Conservation (phyloP, 2,113 vertebrate genomes). For the Carassius auratus region DNA sequence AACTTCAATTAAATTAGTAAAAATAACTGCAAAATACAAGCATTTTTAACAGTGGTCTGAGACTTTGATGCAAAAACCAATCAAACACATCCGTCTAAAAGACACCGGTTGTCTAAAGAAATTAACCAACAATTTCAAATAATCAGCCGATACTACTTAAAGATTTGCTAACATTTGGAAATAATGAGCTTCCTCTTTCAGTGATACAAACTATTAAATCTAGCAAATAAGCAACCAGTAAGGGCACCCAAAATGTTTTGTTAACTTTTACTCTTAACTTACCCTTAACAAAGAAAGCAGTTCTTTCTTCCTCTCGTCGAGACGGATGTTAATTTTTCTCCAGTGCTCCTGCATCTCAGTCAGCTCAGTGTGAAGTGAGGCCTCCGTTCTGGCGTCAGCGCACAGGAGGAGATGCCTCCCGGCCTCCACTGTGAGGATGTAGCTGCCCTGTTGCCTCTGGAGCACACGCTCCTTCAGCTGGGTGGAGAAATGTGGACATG, state of each 20-base stretch:
- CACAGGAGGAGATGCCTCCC: slow-evolving; percentile 89
- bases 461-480: slow-evolving; percentile 93
- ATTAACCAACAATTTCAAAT: not conserved
- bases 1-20: too few species aligned
- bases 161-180: not conserved
- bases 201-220: slow-evolving; percentile 3
- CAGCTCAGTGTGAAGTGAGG: slow-evolving; percentile 85
- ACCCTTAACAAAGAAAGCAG: slow-evolving; percentile 86
- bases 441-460: slow-evolving; percentile 91
- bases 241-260: not conserved
- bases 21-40: too few species aligned
- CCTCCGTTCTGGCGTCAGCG: slow-evolving; percentile 82
- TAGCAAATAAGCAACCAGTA: not conserved
- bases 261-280: not conserved
- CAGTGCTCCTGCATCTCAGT: slow-evolving; percentile 90
- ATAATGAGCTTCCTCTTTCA: too few species aligned
- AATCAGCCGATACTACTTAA: not conserved
- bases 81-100: too few species aligned
- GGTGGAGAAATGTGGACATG: slow-evolving; percentile 54
- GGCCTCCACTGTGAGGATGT: slow-evolving; percentile 90
- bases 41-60: not conserved
- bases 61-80: not conserved
- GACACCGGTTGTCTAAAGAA: not conserved
- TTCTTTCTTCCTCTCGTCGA: slow-evolving; percentile 89
- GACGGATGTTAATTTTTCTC: slow-evolving; percentile 78